Percentiles rank a stretch among this genome's conserved stretches.
Conservation (phyloP, 2,113 vertebrate genomes). For the Bos javanicus region DNA sequence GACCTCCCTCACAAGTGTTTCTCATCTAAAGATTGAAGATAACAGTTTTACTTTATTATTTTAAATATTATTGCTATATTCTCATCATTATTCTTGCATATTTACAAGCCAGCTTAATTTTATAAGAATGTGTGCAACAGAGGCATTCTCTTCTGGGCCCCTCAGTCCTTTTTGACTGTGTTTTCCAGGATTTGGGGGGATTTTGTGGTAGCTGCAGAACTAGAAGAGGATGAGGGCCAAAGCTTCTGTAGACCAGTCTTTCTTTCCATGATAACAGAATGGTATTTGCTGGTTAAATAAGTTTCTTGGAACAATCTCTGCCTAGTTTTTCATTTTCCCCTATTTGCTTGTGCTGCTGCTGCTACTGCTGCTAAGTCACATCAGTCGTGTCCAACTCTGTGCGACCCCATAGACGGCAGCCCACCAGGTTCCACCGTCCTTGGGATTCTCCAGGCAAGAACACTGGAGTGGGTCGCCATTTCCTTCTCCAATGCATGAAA, state of each 20-base stretch:
- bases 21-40: background rate
- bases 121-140: background rate
- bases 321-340: background rate
- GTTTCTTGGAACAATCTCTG: background rate
- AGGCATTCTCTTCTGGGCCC: background rate
- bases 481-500: no score
- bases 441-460: no score
- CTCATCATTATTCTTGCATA: background rate
- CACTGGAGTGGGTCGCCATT: no score
- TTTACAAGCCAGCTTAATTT: background rate
- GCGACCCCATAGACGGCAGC: no score
- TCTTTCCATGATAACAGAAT: background rate
- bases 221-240: background rate
- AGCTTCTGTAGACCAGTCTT: background rate
- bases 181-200: background rate
- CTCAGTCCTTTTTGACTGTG: background rate
- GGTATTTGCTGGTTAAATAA: background rate
- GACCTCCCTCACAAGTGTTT: background rate
- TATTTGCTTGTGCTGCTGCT: background rate
- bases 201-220: background rate
- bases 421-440: no score
- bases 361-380: no score
- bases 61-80: background rate
- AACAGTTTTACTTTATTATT: background rate
- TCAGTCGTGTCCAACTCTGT: no score